Percentiles rank a stretch among this genome's conserved stretches.
phyloP scores from a whole-genome alignment of 2,888 invertebrate genomes.

The Polymixis flavicincta region DNA sequence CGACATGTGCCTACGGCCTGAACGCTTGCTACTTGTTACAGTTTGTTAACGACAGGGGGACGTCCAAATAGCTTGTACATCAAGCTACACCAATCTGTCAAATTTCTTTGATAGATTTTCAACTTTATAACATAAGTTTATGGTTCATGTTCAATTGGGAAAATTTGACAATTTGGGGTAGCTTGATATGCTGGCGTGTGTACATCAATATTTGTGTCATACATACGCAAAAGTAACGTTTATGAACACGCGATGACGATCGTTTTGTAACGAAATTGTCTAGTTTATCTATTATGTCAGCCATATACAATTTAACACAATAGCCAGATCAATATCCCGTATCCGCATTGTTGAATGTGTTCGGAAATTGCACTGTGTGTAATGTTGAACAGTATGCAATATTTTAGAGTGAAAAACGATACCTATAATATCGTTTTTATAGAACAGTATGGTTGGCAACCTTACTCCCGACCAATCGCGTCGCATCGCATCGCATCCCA shows the following conservation, averaged over 20 bases:
- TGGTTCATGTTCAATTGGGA: too few relatives aligned
- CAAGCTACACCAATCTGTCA: too few relatives aligned
- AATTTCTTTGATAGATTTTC: too few relatives aligned
- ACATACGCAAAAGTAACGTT: constrained; percentile 29
- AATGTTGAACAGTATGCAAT: too few relatives aligned
- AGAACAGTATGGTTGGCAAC: too few relatives aligned
- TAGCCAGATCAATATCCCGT: not conserved
- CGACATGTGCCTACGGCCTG: constrained; percentile 57
- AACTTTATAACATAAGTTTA: too few relatives aligned
- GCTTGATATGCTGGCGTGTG: too few relatives aligned
- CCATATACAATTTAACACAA: not conserved
- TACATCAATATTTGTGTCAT: constrained; percentile 44
- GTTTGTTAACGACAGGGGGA: constrained; percentile 60
- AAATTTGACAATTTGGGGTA: too few relatives aligned
- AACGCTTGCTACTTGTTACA: constrained; percentile 42
- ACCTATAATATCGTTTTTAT: too few relatives aligned
- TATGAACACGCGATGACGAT: constrained; percentile 31
- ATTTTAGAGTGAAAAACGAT: too few relatives aligned
- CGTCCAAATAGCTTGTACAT: constrained; percentile 42
- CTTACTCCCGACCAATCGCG: too few relatives aligned
- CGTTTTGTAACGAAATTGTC: constrained; percentile 20
- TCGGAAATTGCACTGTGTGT: not conserved
- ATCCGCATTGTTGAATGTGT: constrained; percentile 2
- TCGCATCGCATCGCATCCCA: too few relatives aligned
- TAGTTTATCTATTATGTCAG: constrained; percentile 11